Base-by-base conservation (phyloP, 2,113 vertebrate genomes). In the Phainopepla nitens region DNA sequence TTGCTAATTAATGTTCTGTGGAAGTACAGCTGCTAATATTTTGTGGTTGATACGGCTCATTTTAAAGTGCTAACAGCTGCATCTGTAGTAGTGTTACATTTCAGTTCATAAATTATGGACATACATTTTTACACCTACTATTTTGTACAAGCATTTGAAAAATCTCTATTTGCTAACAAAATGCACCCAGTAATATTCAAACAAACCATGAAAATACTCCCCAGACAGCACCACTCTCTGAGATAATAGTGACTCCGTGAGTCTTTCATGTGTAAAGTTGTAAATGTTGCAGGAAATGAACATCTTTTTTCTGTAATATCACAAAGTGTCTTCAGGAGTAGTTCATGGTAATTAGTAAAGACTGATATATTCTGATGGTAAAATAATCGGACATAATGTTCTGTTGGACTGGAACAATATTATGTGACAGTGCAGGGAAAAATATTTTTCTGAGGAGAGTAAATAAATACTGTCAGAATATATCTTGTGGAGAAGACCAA, bases 1-100 rank as follows among this genome's bases (percentile, higher is more conserved):
- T 97, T 97, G 87, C 86, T 97, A 97, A 96, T 98, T 97, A 96
- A 95, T 88, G 86, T 96, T 97, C 87, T 94, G 27, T 93, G 65
- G 57, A 97, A 95, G 85, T 96, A 92, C 78, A 97, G 79, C 93
- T 97, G 90, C 82, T 97, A 96, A 96, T 97, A 95, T 90, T 97
- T 93, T 94, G 64, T 91, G 62, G 57, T 97, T 96, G 87, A 81
- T 80, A 91, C 89, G 94, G 90, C 87, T 97, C 89, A 95, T 97
- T 97, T 97, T 93, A 97, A 94, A 96, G 94, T 96, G 87, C 56
- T 95, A 97, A 90, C 90, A 92, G 29, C 95, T 86, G 69, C 96
- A 93, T 96, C 78, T 96, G 82, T 95, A 97, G 77, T 82, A 76
- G 93, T 94, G 60, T 87, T 97, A 92, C 44, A 95, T 50, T 94